These are phyloP conservation scores for Falco naumanni DNA, from an alignment of 2,797 vertebrate genomes.

Conservation along the genomic window DNA sequence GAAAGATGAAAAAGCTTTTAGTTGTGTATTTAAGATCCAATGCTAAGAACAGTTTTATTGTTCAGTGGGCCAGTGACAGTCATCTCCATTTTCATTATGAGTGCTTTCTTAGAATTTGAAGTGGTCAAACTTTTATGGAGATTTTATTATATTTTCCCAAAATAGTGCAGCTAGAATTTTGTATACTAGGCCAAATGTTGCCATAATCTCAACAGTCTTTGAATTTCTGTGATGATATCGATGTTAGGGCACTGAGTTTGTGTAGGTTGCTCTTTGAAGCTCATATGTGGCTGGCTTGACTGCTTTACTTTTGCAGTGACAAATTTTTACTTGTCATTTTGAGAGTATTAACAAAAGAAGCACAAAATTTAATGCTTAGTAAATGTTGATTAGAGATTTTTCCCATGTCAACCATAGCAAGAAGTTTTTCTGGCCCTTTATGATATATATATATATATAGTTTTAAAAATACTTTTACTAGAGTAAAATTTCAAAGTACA, in stretches of 20 bases:
- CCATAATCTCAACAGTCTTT: not conserved
- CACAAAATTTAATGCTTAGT: not conserved
- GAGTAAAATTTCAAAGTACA: conserved; percentile 64
- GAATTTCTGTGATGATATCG: conserved; percentile 34
- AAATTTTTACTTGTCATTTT: not conserved
- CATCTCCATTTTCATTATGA: not conserved
- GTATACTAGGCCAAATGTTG: not conserved
- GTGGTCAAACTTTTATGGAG: not conserved
- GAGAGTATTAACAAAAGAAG: not conserved
- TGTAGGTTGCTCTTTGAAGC: not conserved
- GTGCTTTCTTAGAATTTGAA: conserved; percentile 30
- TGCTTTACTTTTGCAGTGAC: not conserved
- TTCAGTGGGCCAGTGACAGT: not conserved
- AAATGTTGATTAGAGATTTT: conserved; percentile 15
- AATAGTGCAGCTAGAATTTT: not conserved
- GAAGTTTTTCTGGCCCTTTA: conserved; percentile 29
- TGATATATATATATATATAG: conserved; percentile 32
- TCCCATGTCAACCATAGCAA: not conserved
- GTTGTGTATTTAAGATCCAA: not conserved
- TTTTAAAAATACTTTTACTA: conserved; percentile 71
- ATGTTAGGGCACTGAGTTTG: not conserved
- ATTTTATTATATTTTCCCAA: conserved; percentile 12
- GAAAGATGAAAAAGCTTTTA: not conserved
- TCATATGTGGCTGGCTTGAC: not conserved
- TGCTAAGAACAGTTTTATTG: not conserved